Evolutionary conservation across 2,113 vertebrate species (phyloP).

Genomic region (Microcebus tavaratra): DNA sequence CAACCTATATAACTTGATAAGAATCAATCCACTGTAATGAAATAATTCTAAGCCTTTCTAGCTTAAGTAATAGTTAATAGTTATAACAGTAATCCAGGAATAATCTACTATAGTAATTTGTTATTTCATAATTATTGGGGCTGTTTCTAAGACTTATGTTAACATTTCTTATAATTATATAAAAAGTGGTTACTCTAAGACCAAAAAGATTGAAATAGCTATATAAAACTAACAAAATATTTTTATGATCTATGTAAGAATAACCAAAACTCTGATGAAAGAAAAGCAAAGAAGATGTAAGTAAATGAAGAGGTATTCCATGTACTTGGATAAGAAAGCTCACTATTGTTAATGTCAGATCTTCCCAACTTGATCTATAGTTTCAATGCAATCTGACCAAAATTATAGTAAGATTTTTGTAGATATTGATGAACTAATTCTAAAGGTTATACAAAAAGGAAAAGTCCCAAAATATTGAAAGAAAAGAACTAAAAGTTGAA

Average conservation of each 20-base stretch:
- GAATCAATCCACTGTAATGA: neutral
- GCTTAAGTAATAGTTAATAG: neutral
- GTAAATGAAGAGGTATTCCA: neutral
- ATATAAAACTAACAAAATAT: neutral
- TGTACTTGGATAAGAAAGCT: neutral
- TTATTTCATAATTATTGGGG: neutral
- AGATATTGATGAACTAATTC: neutral
- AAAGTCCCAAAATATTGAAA: neutral
- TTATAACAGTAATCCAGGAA: neutral
- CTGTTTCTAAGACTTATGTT: neutral
- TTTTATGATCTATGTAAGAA: neutral
- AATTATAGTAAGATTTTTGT: neutral
- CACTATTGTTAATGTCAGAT: neutral
- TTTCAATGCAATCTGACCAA: neutral
- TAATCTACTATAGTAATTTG: neutral
- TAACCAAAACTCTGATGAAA: neutral
- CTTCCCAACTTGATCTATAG: neutral
- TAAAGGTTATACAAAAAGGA: neutral
- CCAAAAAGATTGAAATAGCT: neutral
- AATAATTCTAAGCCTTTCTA: neutral
- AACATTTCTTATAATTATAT: neutral
- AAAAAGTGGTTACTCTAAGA: neutral
- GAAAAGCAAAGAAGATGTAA: neutral
- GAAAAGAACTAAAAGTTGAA: neutral
- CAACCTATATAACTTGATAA: neutral